phyloP scores from a whole-genome alignment of 1,140 invertebrate species.

The Drosophila yakuba region DNA sequence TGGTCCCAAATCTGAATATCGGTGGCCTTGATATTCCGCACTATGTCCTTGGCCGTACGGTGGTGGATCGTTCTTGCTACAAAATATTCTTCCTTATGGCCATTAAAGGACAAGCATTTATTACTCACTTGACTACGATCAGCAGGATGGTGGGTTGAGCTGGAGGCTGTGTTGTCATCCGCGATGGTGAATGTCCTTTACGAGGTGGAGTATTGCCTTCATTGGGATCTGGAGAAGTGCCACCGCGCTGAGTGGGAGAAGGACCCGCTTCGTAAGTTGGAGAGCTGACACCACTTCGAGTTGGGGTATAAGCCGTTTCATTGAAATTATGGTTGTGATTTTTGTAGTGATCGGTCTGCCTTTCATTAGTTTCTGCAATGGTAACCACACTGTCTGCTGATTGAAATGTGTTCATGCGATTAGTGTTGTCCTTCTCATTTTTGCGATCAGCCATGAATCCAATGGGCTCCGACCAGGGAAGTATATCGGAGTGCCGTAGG shows the following conservation, averaged over 20 bases:
- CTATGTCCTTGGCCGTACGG: neutral
- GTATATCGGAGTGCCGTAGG: neutral
- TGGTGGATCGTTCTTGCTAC: constrained; percentile 8
- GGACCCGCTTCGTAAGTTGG: neutral
- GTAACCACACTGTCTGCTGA: constrained; percentile 11
- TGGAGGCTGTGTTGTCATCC: neutral
- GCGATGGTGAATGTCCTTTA: neutral
- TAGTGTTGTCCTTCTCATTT: neutral
- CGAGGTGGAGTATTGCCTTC: neutral
- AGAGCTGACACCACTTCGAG: neutral
- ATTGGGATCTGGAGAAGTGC: neutral
- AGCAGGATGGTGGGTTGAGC: constrained; percentile 46
- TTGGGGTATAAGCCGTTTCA: neutral
- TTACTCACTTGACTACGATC: constrained; percentile 45
- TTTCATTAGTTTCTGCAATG: neutral
- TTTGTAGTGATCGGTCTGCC: neutral
- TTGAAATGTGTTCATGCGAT: neutral
- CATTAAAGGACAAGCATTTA: too few relatives aligned
- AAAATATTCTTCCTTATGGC: too few relatives aligned
- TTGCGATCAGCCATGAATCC: neutral
- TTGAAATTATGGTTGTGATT: neutral
- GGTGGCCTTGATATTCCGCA: neutral
- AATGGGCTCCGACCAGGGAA: constrained; percentile 1
- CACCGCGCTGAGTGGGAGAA: neutral
- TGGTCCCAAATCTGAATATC: neutral